Base-by-base conservation (phyloP, 2,797 vertebrate genomes). In the Kryptolebias ocellatus region DNA sequence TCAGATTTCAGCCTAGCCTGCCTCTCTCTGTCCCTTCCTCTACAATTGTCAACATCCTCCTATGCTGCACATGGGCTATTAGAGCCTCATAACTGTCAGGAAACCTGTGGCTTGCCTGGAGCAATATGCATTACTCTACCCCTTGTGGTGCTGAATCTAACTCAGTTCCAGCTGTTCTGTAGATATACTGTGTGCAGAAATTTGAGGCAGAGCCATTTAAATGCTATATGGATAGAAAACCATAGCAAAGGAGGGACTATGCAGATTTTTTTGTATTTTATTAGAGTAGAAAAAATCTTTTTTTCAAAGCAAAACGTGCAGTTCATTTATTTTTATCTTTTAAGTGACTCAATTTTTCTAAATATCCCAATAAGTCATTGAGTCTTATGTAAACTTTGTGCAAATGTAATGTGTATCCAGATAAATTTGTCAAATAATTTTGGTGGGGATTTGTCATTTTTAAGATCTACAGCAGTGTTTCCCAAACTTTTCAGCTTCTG, bases 51-150 rank as follows among this genome's bases (percentile, higher is more conserved):
- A 73, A 57, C 78, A 52, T 70, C 80, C 56, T 80, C 52, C 63
- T 85, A 80, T 80, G 78, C 70, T 84, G 69, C 75, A 75, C 78
- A 64, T 39, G 53, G 70, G 51, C 85, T 85, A 85, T 90, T 89
- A 87, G 76, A 74, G 56, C 64, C 76, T 83, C 59, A 67, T 80
- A 90, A 80, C 86, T 90, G 87, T 88, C 89, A 87, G 55, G 72
- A 79, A 79, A 89, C 70, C 79, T 67, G 71, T 85, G 81, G 86
- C 70, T 91, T 62, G 81, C 87, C 87, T 84, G 74, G 64, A 91
- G 91, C 84, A 68, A 75, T 74, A 54, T 80, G 64, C 67, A 79
- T 69, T 52, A 77, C 73, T 64, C 54, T 61, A 75, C 73, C 69
- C 68, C 72, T 78, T 17, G 2, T 71, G 80, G 79, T 70, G 50